Evolutionary conservation across 2,888 invertebrate genomes (phyloP).

Genomic region (Neoaliturus tenellus): DNA sequence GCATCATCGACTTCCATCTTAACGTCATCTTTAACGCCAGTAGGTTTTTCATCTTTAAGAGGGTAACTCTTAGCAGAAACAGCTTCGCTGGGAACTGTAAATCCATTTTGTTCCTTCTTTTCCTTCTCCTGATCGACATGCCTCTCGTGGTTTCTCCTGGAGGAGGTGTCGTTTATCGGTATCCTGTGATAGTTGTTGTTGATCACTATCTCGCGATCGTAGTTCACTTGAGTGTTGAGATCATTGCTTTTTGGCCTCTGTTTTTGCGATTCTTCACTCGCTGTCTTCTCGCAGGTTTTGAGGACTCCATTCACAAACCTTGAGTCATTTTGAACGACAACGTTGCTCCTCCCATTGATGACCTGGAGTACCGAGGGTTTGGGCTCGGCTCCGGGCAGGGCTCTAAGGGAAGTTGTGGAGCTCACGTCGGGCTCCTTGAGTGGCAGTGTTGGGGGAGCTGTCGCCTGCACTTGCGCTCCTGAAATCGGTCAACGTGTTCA

Average conservation of each 20-base stretch:
- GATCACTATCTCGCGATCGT: constrained; percentile 6
- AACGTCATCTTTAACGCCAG: constrained; percentile 12
- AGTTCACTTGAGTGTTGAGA: constrained; percentile 43
- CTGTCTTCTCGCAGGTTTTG: constrained; percentile 21
- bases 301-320: constrained; percentile 10
- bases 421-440: constrained; percentile 37
- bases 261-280: background rate
- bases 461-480: constrained; percentile 51
- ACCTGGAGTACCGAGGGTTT: constrained; percentile 44
- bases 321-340: constrained; percentile 36
- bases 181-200: constrained; percentile 54
- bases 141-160: constrained; percentile 51
- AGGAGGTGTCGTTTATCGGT: constrained; percentile 49
- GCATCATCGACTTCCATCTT: constrained; percentile 53
- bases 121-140: background rate
- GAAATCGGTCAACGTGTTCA: background rate
- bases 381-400: background rate
- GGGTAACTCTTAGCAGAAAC: constrained; percentile 37
- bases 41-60: constrained; percentile 28
- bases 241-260: constrained; percentile 54
- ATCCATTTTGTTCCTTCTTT: constrained; percentile 1
- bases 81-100: constrained; percentile 14
- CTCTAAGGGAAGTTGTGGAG: constrained; percentile 41
- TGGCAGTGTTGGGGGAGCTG: constrained; percentile 40
- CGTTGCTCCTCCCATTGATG: constrained; percentile 46